These are phyloP conservation scores for Patiria pectinifera DNA, from an alignment of 53 echinoderm and acorn worm species.

Conservation along the genomic window DNA sequence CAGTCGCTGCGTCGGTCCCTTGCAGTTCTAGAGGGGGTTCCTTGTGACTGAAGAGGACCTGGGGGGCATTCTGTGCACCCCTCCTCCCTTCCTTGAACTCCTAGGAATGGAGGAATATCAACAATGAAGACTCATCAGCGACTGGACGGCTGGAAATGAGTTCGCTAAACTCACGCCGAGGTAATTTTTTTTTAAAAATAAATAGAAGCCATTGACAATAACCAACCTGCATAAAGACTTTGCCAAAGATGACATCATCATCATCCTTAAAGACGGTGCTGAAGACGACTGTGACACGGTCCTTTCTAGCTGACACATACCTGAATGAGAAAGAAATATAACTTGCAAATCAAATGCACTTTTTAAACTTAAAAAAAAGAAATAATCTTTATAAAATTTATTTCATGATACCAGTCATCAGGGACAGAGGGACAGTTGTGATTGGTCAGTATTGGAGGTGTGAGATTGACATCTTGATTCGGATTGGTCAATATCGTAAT, in stretches of 20 bases:
- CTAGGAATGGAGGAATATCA: slow-evolving; percentile 23
- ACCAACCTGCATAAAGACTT: slow-evolving; percentile 98
- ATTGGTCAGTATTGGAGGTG: too few relatives aligned
- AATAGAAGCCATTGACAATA: neutral
- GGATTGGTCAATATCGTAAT: too few relatives aligned
- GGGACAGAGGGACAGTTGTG: too few relatives aligned
- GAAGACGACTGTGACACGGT: slow-evolving; percentile 94
- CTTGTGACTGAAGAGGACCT: slow-evolving; percentile 94
- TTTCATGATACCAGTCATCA: too few relatives aligned
- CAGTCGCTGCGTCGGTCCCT: slow-evolving; percentile 78
- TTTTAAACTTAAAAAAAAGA: too few relatives aligned
- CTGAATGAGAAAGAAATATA: slow-evolving; percentile 8
- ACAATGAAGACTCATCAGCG: neutral
- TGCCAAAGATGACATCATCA: slow-evolving; percentile 94
- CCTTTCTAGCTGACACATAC: slow-evolving; percentile 86
- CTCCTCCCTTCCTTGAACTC: slow-evolving; percentile 97
- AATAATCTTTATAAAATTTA: too few relatives aligned
- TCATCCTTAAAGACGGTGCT: slow-evolving; percentile 96
- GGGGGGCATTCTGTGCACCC: slow-evolving; percentile 87
- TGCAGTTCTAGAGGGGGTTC: slow-evolving; percentile 88
- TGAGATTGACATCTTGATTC: too few relatives aligned
- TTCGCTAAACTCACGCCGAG: too few relatives aligned
- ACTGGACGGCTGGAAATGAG: neutral
- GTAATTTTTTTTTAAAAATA: neutral
- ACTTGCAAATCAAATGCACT: too few relatives aligned